These are phyloP conservation scores for Sylvietta virens DNA, from an alignment of 2,113 vertebrate genomes.

Conservation along the genomic window DNA sequence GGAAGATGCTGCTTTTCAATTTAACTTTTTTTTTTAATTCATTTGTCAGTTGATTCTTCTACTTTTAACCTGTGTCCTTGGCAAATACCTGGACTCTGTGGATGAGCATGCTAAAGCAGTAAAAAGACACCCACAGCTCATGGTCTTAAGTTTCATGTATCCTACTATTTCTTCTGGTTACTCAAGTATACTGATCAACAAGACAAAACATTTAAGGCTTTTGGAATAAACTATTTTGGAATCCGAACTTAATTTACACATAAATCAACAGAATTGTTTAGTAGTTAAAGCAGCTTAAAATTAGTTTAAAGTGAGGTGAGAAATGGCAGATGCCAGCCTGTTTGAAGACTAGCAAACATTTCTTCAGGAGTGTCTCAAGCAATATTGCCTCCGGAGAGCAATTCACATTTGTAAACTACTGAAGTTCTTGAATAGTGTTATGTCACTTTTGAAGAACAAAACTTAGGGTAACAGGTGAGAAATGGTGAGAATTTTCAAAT, in stretches of 20 bases:
- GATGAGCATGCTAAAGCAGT: neutral
- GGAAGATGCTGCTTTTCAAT: neutral
- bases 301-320: neutral
- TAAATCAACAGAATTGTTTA: neutral
- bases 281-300: neutral
- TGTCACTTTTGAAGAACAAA: neutral
- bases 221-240: neutral
- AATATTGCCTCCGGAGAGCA: neutral
- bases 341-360: neutral
- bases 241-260: neutral
- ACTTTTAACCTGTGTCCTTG: neutral
- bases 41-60: neutral
- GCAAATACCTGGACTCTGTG: neutral
- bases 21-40: rapidly evolving
- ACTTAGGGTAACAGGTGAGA: neutral
- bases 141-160: neutral
- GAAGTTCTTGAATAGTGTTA: neutral
- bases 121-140: neutral
- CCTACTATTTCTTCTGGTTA: neutral
- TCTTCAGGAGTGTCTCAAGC: neutral
- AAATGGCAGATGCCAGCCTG: neutral
- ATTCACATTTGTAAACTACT: neutral
- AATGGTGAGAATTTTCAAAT: neutral
- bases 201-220: neutral
- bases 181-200: neutral